Evolutionary conservation across 2,113 vertebrate genomes (phyloP), one percentile per base, ranked within the genome.

Genomic region (Spilogale gracilis): DNA sequence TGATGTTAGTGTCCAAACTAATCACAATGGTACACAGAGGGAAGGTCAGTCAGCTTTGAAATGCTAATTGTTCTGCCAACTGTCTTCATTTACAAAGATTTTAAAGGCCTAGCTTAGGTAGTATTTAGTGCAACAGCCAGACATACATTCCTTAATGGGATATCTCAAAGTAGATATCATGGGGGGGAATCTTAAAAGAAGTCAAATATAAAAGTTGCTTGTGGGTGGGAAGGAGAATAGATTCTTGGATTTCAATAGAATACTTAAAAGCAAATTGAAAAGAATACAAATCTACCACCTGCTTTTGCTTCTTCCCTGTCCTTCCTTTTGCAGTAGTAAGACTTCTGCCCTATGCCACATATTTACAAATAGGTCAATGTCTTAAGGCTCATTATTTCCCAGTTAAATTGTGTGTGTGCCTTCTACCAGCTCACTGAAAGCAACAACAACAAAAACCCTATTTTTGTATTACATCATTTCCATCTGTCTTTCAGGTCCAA

Each of bases 1-100:
- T 98, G 98, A 98, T 98, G 98, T 97, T 98, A 98, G 98, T 98
- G 99, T 99, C 98, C 97, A 98, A 91, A 98, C 95, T 97, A 99
- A 99, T 99, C 99, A 99, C 98, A 98, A 97, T 98, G 98, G 99
- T 99, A 98, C 98, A 98, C 98, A 98, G 98, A 99, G 98, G 98
- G 99, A 99, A 99, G 99, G 99, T 99, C 99, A 99, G 98, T 98
- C 98, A 97, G 99, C 98, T 99, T 99, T 98, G 99, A 99, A 99
- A 99, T 99, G 99, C 98, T 99, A 99, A 99, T 99, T 99, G 98
- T 99, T 99, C 99, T 99, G 98, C 99, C 99, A 99, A 99, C 96
- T 99, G 98, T 99, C 98, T 99, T 99, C 98, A 99, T 99, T 99
- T 99, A 98, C 98, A 98, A 97, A 98, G 95, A 96, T 98, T 99